Percentiles rank a stretch among this genome's conserved stretches.
These are phyloP conservation scores for Poecilobothrus nobilitatus DNA, from an alignment of 2,888 invertebrate genomes.

Conservation along the genomic window DNA sequence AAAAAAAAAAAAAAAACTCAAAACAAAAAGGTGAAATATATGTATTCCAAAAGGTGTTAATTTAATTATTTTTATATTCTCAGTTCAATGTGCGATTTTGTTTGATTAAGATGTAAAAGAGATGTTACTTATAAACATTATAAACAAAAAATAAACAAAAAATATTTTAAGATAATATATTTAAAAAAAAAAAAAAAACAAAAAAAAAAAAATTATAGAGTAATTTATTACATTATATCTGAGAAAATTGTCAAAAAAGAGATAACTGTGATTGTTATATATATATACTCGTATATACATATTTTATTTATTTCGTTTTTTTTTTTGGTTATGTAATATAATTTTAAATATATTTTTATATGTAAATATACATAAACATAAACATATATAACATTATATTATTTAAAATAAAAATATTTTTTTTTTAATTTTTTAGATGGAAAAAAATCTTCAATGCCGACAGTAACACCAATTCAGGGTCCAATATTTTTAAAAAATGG, in stretches of 20 bases:
- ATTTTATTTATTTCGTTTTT: too few relatives aligned
- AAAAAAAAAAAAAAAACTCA: not conserved
- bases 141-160: not conserved
- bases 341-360: not conserved
- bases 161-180: too few relatives aligned
- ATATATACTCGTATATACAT: too few relatives aligned
- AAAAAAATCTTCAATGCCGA: slow-evolving; percentile 48
- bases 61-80: not conserved
- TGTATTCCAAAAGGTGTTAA: not conserved
- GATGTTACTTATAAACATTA: not conserved
- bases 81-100: not conserved
- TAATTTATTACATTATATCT: too few relatives aligned
- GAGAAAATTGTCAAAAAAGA: too few relatives aligned
- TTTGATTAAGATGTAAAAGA: not conserved
- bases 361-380: not conserved
- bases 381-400: not conserved
- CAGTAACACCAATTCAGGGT: slow-evolving; percentile 77
- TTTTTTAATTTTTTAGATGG: slow-evolving; percentile 35
- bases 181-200: too few relatives aligned
- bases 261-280: too few relatives aligned
- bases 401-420: not conserved
- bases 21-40: too few relatives aligned
- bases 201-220: too few relatives aligned
- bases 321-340: too few relatives aligned
- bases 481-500: slow-evolving; percentile 81